Base-by-base conservation (phyloP, 2,797 vertebrate genomes). In the Erpetoichthys calabaricus region DNA sequence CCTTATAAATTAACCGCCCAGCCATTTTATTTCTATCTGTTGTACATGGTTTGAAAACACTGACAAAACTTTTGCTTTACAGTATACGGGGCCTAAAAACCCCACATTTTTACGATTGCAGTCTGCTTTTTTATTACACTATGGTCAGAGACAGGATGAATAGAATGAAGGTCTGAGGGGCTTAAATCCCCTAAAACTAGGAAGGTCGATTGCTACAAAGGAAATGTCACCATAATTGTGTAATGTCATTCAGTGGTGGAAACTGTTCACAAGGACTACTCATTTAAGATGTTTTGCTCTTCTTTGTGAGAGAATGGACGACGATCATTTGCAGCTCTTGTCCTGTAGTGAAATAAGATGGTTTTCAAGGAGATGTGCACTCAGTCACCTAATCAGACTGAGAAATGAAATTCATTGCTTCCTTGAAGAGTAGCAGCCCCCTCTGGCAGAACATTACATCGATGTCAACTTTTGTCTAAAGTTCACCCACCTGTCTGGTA, bases 401-500 rank as follows among this genome's bases (percentile, higher is more conserved):
- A 59, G 57, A 44, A 56, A 49, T 43, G 51, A 64, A 46, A 50
- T 62, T 7, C 45, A 47, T 5, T 43, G n/a, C 25, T 64, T 58
- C 60, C 46, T 64, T 8, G 42, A 47, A 50, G 59, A 61, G 53
- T n/a, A 51, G 47, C 1, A 4, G 42, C 54, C 45, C n/a, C 55
- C n/a, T 42, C 42, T 57, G 6, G 51, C 58, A 8, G 9, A 63
- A 3, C 50, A 60, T 52, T 54, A 56, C 50, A 43, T 41, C 45
- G 50, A 64, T 56, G 9, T 7, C 45, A 42, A 65, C 6, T 51
- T 59, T 44, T 25, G n/a, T 25, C 45, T 25, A 10, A 63, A 60
- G 59, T 57, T 60, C 4, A 44, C 45, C 53, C 58, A 54, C 51
- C 44, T 63, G 8, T 56, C 52, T 56, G 58, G 56, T 53, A 59